phyloP scores from a whole-genome alignment of 2,113 vertebrate genomes.

The Sorex fumeus region DNA sequence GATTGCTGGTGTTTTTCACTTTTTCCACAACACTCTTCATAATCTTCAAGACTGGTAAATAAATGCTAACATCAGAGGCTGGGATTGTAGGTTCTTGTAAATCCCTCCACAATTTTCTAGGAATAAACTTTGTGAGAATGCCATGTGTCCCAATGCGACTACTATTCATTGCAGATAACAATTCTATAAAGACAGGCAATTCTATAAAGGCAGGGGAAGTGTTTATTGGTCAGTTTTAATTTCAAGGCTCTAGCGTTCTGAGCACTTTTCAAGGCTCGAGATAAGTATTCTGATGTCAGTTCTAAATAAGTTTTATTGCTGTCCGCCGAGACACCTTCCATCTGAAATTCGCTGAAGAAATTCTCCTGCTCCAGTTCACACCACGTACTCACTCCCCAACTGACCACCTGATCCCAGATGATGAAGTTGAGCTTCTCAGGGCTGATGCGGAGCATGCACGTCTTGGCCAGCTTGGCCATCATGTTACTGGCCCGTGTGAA shows the following conservation, averaged over 20 bases:
- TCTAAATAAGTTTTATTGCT: constrained; percentile 97
- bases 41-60: constrained; percentile 94
- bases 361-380: constrained; percentile 95
- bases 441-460: constrained; percentile 92
- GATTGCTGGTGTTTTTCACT: constrained; percentile 97
- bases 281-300: constrained; percentile 94
- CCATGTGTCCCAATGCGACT: constrained; percentile 96
- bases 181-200: constrained; percentile 77
- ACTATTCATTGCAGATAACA: constrained; percentile 92
- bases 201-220: constrained; percentile 95
- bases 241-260: constrained; percentile 95
- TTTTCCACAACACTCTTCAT: constrained; percentile 97
- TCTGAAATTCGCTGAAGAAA: constrained; percentile 97
- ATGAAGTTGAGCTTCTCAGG: constrained; percentile 93
- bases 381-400: constrained; percentile 96
- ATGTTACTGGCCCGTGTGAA: constrained; percentile 94
- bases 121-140: constrained; percentile 94
- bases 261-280: constrained; percentile 94
- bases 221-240: constrained; percentile 96
- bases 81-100: constrained; percentile 94
- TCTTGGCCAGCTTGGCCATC: constrained; percentile 94
- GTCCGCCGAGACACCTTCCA: constrained; percentile 95
- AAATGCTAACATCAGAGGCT: constrained; percentile 96
- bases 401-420: constrained; percentile 92
- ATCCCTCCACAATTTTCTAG: constrained; percentile 95